Conservation (phyloP, 2,888 invertebrate genomes). For the Yponomeuta plumbellus region DNA sequence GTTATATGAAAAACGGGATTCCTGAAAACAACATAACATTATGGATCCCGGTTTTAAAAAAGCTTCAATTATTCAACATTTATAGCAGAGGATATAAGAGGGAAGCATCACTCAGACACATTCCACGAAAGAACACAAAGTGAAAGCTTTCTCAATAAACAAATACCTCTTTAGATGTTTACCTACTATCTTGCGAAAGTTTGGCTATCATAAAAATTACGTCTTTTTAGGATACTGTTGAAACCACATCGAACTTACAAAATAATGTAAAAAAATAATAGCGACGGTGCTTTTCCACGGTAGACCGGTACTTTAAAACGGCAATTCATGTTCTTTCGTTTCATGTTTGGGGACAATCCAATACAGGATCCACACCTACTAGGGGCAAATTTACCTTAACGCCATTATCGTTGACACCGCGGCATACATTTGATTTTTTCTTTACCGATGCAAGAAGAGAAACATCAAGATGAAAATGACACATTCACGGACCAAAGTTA, state of each 20-base stretch:
- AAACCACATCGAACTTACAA: no score
- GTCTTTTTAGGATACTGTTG: no score
- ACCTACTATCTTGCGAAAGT: no score
- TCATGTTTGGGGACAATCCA: not conserved
- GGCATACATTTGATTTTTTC: slow-evolving; percentile 96
- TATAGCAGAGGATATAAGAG: not conserved
- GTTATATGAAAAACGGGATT: not conserved
- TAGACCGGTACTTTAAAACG: no score
- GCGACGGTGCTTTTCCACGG: no score
- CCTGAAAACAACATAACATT: not conserved
- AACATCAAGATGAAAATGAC: slow-evolving; percentile 71
- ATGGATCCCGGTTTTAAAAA: not conserved
- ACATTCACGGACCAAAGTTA: slow-evolving; percentile 21
- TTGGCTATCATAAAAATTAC: no score
- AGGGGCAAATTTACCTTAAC: slow-evolving; percentile 84
- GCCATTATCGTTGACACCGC: slow-evolving; percentile 95
- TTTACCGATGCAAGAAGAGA: slow-evolving; percentile 79
- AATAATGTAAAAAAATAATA: no score
- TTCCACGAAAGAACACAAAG: not conserved
- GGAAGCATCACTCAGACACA: not conserved
- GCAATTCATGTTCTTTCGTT: not conserved
- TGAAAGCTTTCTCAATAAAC: no score
- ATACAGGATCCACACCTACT: slow-evolving; percentile 56
- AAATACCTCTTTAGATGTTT: no score
- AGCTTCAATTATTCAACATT: not conserved